A percentile compares a stretch with the other conserved stretches of the same genome.
phyloP scores from a whole-genome alignment of 2,888 invertebrate genomes.

The Ellobium chinense region DNA sequence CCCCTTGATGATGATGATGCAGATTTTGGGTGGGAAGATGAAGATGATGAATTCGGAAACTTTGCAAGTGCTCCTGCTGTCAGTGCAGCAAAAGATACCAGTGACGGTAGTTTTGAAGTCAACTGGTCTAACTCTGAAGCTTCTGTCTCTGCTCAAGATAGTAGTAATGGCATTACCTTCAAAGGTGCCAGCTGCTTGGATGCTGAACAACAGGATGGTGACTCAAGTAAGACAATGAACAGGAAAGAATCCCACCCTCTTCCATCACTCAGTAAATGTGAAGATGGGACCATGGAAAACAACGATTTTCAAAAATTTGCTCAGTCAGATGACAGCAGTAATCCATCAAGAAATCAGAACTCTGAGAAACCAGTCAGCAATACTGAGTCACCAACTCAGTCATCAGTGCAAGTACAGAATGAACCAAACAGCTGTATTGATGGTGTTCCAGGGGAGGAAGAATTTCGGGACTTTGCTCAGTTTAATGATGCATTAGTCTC shows the following conservation, averaged over 20 bases:
- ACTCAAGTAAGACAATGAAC: background rate
- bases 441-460: background rate
- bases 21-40: constrained; percentile 59
- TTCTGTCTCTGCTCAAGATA: background rate
- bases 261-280: background rate
- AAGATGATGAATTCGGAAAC: constrained; percentile 68
- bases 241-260: background rate
- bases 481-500: background rate
- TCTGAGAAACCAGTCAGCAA: background rate
- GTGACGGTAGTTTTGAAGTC: background rate
- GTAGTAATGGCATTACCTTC: background rate
- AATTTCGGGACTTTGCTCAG: constrained; percentile 28
- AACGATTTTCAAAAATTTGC: too few species aligned
- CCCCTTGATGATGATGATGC: constrained; percentile 64
- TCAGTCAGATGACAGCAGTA: background rate
- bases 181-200: background rate
- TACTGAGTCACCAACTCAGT: background rate
- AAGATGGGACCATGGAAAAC: background rate
- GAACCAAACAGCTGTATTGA: background rate
- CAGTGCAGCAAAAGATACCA: constrained; percentile 7
- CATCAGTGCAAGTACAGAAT: background rate
- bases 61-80: constrained; percentile 33
- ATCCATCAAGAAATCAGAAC: background rate
- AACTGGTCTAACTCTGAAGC: constrained; percentile 27
- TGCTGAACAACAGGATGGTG: background rate